Conservation (phyloP, 2,797 vertebrate genomes). For the Prionace glauca region DNA sequence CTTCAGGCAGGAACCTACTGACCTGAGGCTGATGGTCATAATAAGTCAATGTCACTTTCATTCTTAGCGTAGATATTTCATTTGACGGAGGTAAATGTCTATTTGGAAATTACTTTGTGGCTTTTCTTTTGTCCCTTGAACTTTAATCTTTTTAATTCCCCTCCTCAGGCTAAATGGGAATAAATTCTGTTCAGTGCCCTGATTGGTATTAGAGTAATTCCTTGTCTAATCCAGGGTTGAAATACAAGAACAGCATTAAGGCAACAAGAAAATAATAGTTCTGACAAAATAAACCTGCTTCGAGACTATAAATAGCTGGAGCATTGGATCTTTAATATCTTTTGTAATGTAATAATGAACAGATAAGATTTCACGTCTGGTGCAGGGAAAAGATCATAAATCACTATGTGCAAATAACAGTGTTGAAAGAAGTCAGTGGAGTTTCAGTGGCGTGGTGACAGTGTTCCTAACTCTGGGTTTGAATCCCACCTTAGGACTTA, state of each 20-base stretch:
- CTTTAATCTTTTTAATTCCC: not conserved
- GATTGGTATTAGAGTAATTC: not conserved
- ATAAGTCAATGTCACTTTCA: not conserved
- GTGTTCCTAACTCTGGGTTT: too few species aligned
- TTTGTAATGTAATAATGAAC: not conserved
- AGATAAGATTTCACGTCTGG: not conserved
- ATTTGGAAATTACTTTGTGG: not conserved
- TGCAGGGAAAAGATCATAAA: not conserved
- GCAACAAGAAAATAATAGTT: slow-evolving; percentile 1
- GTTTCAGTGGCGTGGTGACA: too few species aligned
- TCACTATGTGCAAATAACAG: not conserved
- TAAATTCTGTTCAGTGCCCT: not conserved
- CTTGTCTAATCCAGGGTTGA: not conserved
- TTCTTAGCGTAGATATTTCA: not conserved
- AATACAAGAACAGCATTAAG: not conserved
- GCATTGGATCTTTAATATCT: not conserved
- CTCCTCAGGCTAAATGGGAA: slow-evolving; percentile 11
- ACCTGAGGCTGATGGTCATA: not conserved
- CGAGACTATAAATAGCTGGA: not conserved
- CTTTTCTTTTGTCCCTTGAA: not conserved
- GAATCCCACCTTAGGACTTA: too few species aligned
- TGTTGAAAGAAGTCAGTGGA: not conserved
- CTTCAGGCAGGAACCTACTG: not conserved
- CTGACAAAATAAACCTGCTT: not conserved
- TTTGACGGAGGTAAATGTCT: not conserved